Evolutionary conservation across 2,797 vertebrate genomes (phyloP).

Genomic region (Neopelma chrysocephalum): DNA sequence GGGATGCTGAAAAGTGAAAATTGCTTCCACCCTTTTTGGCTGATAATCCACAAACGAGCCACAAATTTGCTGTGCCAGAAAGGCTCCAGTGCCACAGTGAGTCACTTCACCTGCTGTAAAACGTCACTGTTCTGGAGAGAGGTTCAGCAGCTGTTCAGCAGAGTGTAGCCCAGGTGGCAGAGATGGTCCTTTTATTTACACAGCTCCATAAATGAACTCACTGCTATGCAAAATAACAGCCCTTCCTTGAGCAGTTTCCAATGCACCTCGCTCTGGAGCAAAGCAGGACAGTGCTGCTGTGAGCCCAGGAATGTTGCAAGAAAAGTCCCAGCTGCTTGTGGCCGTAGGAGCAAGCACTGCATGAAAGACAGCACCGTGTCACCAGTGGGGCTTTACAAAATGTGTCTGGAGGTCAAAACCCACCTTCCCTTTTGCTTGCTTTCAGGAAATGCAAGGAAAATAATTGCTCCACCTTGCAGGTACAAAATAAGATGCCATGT

Average conservation of each 20-base stretch:
- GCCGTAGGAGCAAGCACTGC: neutral
- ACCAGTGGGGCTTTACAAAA: neutral
- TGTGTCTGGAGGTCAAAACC: neutral
- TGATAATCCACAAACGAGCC: neutral
- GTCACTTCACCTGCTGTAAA: neutral
- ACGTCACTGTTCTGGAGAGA: neutral
- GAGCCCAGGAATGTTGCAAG: neutral
- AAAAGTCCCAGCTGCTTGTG: neutral
- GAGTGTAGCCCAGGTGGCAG: neutral
- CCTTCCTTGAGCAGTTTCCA: neutral
- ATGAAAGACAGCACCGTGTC: neutral
- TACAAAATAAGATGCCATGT: neutral
- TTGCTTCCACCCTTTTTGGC: neutral
- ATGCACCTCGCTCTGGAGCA: accelerated
- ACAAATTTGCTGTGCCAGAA: neutral
- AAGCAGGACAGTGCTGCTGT: neutral
- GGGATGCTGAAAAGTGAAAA: neutral
- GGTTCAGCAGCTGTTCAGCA: neutral
- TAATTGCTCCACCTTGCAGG: neutral
- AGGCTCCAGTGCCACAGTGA: neutral
- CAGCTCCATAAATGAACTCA: neutral
- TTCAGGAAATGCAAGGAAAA: neutral
- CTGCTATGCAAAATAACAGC: neutral
- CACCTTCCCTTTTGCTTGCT: neutral
- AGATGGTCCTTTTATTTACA: neutral